Conservation (phyloP, 2,797 vertebrate genomes). For the Pygocentrus nattereri region DNA sequence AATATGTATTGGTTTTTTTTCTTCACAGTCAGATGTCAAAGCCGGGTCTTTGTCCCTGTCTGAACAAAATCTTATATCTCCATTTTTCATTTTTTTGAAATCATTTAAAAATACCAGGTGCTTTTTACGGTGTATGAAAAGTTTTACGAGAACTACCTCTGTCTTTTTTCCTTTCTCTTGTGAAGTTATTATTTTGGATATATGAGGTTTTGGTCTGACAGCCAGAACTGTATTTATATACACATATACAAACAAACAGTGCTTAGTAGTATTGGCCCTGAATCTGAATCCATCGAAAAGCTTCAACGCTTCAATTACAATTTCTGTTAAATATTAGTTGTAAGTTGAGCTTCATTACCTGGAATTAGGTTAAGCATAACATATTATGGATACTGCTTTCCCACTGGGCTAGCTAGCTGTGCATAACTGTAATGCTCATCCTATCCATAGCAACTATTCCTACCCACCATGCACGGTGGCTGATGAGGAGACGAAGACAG, state of each 20-base stretch:
- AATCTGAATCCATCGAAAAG: too few species aligned
- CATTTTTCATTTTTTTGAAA: too few species aligned
- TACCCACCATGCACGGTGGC: conserved; percentile 95
- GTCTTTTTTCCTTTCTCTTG: too few species aligned
- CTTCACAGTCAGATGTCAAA: background rate
- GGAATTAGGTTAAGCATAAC: background rate
- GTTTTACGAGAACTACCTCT: too few species aligned
- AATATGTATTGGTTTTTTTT: background rate
- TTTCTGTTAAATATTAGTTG: background rate
- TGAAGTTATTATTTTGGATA: too few species aligned
- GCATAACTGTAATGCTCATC: background rate
- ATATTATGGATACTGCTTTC: background rate
- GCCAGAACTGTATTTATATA: too few species aligned
- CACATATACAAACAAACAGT: too few species aligned
- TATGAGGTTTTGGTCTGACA: too few species aligned
- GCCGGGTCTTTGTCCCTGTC: too few species aligned
- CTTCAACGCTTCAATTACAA: background rate
- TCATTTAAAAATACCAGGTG: too few species aligned
- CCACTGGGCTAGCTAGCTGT: background rate
- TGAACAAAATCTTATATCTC: background rate
- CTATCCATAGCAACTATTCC: conserved; percentile 87
- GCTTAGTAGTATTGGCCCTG: too few species aligned
- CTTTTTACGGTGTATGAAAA: too few species aligned
- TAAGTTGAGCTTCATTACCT: background rate
- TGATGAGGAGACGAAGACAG: conserved; percentile 94